Evolutionary conservation across 2,888 invertebrate species (phyloP).

Genomic region (Xiphydria camelus): DNA sequence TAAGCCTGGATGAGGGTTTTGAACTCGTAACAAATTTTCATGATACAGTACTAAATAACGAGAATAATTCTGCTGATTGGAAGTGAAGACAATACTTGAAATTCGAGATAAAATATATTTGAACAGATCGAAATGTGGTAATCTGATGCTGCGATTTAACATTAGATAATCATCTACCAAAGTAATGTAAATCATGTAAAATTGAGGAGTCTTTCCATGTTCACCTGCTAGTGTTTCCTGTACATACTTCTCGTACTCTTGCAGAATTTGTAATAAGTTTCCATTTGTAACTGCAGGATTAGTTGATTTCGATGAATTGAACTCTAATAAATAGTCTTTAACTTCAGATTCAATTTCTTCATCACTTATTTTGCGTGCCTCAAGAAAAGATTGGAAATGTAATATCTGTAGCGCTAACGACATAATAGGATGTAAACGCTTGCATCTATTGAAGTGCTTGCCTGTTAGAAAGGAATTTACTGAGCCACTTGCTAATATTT

Average conservation of each 20-base stretch:
- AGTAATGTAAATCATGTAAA: slow-evolving; percentile 34
- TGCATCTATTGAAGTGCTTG: slow-evolving; percentile 42
- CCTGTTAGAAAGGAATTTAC: slow-evolving; percentile 31
- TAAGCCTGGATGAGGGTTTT: slow-evolving; percentile 40
- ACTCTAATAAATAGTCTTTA: too few species aligned
- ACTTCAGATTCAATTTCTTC: too few species aligned
- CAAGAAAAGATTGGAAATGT: slow-evolving; percentile 29
- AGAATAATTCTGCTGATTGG: slow-evolving; percentile 47
- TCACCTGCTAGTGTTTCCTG: slow-evolving; percentile 28
- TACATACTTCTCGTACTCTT: slow-evolving; percentile 27
- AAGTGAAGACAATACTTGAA: slow-evolving; percentile 40
- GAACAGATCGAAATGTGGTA: slow-evolving; percentile 36
- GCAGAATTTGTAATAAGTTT: too few species aligned
- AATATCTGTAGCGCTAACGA: slow-evolving; percentile 31
- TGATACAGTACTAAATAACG: slow-evolving; percentile 39
- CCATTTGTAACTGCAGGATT: too few species aligned
- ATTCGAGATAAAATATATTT: slow-evolving; percentile 37
- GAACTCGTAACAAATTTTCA: slow-evolving; percentile 40
- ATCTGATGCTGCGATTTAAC: slow-evolving; percentile 37
- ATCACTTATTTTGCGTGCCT: too few species aligned
- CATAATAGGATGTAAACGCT: slow-evolving; percentile 27
- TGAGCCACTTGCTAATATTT: slow-evolving; percentile 38
- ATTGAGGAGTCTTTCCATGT: too few species aligned
- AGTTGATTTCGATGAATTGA: too few species aligned
- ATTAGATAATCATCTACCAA: slow-evolving; percentile 34